Evolutionary conservation across 2,113 vertebrate genomes (phyloP).

Genomic region (Phalacrocorax brasilianus): DNA sequence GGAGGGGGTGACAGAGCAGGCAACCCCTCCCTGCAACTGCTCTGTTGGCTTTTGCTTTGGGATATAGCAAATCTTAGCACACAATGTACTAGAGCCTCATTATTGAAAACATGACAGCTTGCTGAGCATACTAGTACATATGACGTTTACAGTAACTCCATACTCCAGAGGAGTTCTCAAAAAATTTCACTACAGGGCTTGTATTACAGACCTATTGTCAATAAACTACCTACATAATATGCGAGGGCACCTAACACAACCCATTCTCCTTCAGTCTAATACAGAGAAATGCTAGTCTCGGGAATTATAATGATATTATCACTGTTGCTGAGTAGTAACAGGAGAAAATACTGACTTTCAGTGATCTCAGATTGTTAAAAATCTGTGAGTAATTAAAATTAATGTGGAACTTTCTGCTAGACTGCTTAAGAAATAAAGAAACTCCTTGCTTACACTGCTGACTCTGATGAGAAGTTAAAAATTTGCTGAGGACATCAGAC

Average conservation of each 20-base stretch:
- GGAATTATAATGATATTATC: background rate
- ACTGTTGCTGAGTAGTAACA: background rate
- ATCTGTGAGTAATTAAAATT: constrained; percentile 32
- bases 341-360: constrained; percentile 18
- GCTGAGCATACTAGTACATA: background rate
- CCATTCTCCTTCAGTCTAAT: background rate
- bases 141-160: background rate
- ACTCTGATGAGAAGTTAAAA: constrained; percentile 8
- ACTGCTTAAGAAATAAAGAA: constrained; percentile 30
- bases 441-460: background rate
- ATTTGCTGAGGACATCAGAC: constrained; percentile 14
- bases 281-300: background rate
- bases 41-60: background rate
- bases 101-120: background rate
- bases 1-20: background rate
- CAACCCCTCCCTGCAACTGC: background rate
- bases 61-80: background rate
- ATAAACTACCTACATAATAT: background rate
- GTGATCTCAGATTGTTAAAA: constrained; percentile 38
- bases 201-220: background rate
- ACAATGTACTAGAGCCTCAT: background rate
- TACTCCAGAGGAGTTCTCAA: background rate
- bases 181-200: background rate
- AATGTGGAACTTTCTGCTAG: constrained; percentile 39
- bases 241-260: background rate